These are phyloP conservation scores for Lucilia sericata DNA, from an alignment of 1,140 invertebrate species.

Conservation along the genomic window DNA sequence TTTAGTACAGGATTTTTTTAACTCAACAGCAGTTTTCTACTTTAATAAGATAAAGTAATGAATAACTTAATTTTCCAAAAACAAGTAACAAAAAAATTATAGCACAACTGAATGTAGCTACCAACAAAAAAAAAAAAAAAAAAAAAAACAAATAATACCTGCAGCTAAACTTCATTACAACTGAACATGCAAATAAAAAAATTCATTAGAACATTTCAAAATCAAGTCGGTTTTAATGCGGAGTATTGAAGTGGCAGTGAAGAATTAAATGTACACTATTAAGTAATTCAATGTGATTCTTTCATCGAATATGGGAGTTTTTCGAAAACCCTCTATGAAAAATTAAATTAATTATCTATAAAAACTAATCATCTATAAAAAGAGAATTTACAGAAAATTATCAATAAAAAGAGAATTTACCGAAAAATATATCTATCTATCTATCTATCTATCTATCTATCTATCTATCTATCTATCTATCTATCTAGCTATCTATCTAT, in stretches of 20 bases:
- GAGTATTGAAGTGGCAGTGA: neutral
- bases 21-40: neutral
- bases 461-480: no score
- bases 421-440: no score
- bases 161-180: conserved; percentile 9
- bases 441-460: no score
- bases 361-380: no score
- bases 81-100: neutral
- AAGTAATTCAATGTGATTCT: no score
- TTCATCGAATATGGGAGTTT: no score
- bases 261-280: neutral
- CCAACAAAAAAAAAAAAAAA: no score
- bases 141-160: neutral
- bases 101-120: neutral
- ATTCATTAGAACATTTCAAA: neutral
- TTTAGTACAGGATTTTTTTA: neutral
- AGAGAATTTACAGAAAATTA: no score
- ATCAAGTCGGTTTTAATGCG: neutral
- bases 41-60: neutral
- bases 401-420: no score
- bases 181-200: neutral
- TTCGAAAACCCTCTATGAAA: no score
- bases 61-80: conserved; percentile 14
- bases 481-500: no score
- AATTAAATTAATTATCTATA: no score